A percentile compares a stretch with the other conserved stretches of the same genome.
Conservation (phyloP, 2,797 vertebrate genomes). For the Phaenicophaeus curvirostris region DNA sequence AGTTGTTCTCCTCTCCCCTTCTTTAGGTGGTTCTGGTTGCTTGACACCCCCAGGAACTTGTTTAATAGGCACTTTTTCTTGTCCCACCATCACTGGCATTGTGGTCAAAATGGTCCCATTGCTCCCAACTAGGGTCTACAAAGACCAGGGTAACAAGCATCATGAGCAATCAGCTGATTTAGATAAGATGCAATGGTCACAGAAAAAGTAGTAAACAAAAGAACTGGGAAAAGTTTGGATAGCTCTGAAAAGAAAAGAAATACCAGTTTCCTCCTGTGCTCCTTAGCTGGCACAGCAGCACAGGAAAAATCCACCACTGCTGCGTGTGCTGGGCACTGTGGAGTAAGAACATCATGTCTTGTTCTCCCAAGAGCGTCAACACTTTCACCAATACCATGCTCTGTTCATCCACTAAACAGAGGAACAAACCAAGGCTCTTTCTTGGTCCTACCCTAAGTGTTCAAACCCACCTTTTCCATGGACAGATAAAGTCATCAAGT, state of each 20-base stretch:
- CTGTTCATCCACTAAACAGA: background rate
- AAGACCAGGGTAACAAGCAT: background rate
- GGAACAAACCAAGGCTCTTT: background rate
- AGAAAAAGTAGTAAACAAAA: background rate
- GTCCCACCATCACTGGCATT: slow-evolving; percentile 93
- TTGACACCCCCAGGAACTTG: slow-evolving; percentile 88
- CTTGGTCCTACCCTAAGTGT: background rate
- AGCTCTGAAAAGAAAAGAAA: background rate
- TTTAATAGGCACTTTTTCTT: slow-evolving; percentile 95
- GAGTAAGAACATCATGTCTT: background rate
- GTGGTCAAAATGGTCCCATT: slow-evolving; percentile 92
- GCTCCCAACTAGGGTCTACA: slow-evolving; percentile 92
- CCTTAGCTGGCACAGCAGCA: background rate
- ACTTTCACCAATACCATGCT: background rate
- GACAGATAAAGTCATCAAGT: background rate
- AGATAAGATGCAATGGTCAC: background rate
- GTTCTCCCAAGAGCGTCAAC: background rate
- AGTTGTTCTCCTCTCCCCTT: slow-evolving; percentile 94
- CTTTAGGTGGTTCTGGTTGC: slow-evolving; percentile 84
- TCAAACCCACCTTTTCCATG: background rate
- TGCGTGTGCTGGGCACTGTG: background rate
- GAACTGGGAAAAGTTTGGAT: background rate
- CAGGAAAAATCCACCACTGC: background rate
- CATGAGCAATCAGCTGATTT: background rate
- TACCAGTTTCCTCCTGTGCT: background rate